A percentile compares a stretch with the other conserved stretches of the same genome.
Evolutionary conservation across 1,140 invertebrate genomes (phyloP).

Genomic region (Battus philenor): DNA sequence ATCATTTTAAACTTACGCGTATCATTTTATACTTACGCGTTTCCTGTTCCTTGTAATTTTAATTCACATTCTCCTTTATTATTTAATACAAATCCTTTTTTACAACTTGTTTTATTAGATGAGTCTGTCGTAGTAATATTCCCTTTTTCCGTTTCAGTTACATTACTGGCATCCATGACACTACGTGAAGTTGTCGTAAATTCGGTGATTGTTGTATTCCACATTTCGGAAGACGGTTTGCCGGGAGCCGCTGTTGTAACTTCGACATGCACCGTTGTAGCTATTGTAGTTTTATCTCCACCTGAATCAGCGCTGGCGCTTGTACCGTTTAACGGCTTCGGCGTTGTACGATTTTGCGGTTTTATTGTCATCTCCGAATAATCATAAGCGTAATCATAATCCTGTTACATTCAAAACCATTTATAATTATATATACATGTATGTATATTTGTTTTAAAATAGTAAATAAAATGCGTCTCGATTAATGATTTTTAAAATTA

Average conservation of each 20-base stretch:
- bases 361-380: conserved; percentile 78
- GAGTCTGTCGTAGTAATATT: conserved; percentile 21
- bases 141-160: conserved; percentile 23
- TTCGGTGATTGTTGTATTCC: conserved; percentile 13
- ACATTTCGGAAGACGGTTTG: conserved; percentile 9
- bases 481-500: too few species aligned
- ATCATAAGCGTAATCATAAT: conserved; percentile 79
- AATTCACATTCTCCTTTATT: conserved; percentile 61
- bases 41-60: conserved; percentile 49
- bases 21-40: conserved; percentile 67
- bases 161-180: conserved; percentile 10
- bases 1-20: too few species aligned
- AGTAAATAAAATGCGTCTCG: too few species aligned
- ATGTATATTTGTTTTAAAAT: too few species aligned
- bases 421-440: conserved; percentile 11
- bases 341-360: conserved; percentile 63
- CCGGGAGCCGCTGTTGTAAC: conserved; percentile 16
- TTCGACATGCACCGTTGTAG: conserved; percentile 21
- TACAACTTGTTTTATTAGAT: conserved; percentile 33
- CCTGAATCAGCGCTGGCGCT: conserved; percentile 25
- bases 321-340: conserved; percentile 53
- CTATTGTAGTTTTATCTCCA: conserved; percentile 34
- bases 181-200: conserved; percentile 20
- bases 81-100: conserved; percentile 61
- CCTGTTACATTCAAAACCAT: conserved; percentile 57